Evolutionary conservation across 2,797 vertebrate genomes (phyloP), one percentile per base, ranked within the genome.

Genomic region (Xiphorhynchus erythropygius): DNA sequence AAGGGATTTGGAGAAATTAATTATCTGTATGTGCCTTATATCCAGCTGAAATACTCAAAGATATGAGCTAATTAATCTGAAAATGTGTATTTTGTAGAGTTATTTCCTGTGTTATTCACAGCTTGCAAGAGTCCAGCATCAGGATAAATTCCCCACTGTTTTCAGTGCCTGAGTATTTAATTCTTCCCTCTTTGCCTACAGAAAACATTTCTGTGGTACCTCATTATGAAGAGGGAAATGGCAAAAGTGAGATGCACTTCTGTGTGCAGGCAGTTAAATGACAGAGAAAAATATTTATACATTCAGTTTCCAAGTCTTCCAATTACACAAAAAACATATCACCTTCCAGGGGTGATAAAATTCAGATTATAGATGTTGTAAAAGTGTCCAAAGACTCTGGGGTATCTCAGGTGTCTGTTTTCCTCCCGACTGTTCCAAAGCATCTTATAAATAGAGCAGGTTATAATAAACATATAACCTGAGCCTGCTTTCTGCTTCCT

Each of bases 11-110:
- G 30, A 85, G 42, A 76, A 33, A 37, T 28, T 21, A 50, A 3
- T 92, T 69, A 18, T 87, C 85, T 65, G 13, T 25, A 5, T n/a
- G 46, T 65, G 33, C 12, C 90, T 83, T 60, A 10, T 8, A 41
- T 42, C 37, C 74, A 84, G 21, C 32, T 44, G 47, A 85, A 85
- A 88, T 39, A 52, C 73, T 60, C 3, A 62, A 78, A 83, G 39
- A 39, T 32, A 18, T 1, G 1, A 18, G 18, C 30, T 41, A 27
- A 41, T 33, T 79, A 0, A 2, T 63, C 27, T 21, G 11, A 53
- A 65, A 78, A 25, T 1, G 1, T 1, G 16, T 4, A 2, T 65
- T 87, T 63, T 89, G 33, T 8, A 24, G 25, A 62, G 4, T 44
- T 55, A 52, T 56, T 21, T 57, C 68, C 35, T 71, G 10, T n/a